Base-by-base conservation (phyloP, 2,797 vertebrate species). In the Gambusia yucatana region DNA sequence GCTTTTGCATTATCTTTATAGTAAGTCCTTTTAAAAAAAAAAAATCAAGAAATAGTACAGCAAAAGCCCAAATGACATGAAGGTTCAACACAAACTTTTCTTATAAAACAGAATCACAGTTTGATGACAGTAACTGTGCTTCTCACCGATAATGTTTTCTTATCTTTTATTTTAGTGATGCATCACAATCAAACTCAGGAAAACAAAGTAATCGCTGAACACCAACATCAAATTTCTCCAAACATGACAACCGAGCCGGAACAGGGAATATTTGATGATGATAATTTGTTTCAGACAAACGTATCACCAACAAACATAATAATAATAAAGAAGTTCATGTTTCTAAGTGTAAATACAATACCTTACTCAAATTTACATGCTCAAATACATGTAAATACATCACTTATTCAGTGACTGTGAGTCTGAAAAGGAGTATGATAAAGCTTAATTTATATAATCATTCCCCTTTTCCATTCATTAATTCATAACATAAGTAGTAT, bases 201-300 rank as follows among this genome's bases (percentile, higher is more conserved):
- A 80, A 86, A 86, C 39, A 6, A 46, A 83, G 81, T 22, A 13
- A 50, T 57, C 43, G 61, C 47, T 77, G 77, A 83, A 77, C 78
- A 71, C 77, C 33, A 46, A 71, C 72, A 79, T 82, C 57, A 33
- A 10, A 77, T 83, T 72, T 47, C 44, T 78, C 47, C 33, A 28
- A 78, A 77, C 74, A 28, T 9, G 50, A 48, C 73, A 65, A n/a
- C 55, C 7, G 11, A 59, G n/a, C 28, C 14, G 1, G 3, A 59
- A 14, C 33, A 33, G 33, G 33, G 33, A 33, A 33, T 33, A 33
- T 33, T 33, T 33, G 33, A 33, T 33, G 33, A 33, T 33, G 33
- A 33, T 33, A 33, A 33, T 33, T 33, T 33, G 2, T 33, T 33
- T 33, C 33, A 33, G 33, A 33, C 33, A 33, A 33, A 33, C 33